Conservation (phyloP, 2,797 vertebrate species). For the Apogon hyalosoma region DNA sequence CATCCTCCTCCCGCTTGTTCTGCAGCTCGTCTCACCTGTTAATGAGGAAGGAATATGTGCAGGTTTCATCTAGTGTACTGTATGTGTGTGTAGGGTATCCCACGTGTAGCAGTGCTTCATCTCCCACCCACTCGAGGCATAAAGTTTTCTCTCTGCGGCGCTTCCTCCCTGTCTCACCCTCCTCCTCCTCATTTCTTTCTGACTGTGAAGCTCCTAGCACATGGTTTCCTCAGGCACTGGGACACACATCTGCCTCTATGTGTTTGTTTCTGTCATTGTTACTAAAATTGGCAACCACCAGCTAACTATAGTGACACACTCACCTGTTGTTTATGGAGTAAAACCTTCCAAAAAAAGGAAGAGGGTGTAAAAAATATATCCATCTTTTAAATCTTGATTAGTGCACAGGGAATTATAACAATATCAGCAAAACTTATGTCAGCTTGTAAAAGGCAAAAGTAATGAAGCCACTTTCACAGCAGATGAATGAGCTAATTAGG, state of each 20-base stretch:
- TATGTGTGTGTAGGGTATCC: conserved; percentile 13
- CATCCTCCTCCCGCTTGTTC: conserved; percentile 36
- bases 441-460: conserved; percentile 24
- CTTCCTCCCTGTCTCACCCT: conserved; percentile 35
- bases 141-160: conserved; percentile 38
- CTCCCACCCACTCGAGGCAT: conserved; percentile 50
- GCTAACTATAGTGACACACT: background rate
- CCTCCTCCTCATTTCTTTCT: conserved; percentile 18
- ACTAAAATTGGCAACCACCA: background rate
- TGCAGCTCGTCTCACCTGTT: conserved; percentile 50
- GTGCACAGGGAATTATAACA: background rate
- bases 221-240: conserved; percentile 37
- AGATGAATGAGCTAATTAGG: conserved; percentile 31
- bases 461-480: conserved; percentile 21
- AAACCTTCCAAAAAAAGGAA: background rate
- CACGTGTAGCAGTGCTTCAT: conserved; percentile 49
- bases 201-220: conserved; percentile 26
- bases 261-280: conserved; percentile 11
- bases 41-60: conserved; percentile 44
- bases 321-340: conserved; percentile 4
- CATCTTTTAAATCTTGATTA: background rate
- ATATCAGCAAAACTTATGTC: background rate
- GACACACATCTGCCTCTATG: conserved; percentile 38
- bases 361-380: conserved; percentile 13
- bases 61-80: conserved; percentile 35